These are phyloP conservation scores for Anaspis maculata DNA, from an alignment of 2,888 invertebrate species.

Conservation along the genomic window DNA sequence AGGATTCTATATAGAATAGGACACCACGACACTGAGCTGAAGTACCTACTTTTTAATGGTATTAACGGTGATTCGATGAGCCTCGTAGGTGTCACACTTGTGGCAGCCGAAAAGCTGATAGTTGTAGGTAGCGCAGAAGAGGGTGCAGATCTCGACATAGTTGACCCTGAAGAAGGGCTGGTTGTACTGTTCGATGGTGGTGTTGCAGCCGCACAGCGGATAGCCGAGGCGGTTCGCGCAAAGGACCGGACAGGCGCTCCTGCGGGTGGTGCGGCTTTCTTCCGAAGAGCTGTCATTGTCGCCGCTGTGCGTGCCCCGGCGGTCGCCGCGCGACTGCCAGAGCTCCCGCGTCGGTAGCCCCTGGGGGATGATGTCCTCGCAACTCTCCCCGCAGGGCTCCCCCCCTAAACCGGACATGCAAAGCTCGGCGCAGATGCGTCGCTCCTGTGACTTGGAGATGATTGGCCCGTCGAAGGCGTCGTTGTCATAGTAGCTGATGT, in stretches of 20 bases:
- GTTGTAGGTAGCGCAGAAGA: constrained; percentile 43
- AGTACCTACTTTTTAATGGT: no score
- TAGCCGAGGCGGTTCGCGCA: constrained; percentile 54
- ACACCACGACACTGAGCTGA: no score
- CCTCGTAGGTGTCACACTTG: constrained; percentile 43
- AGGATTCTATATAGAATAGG: no score
- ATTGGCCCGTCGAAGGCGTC: constrained; percentile 33
- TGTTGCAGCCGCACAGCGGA: constrained; percentile 47
- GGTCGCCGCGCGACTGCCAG: constrained; percentile 14
- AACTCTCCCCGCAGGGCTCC: constrained; percentile 45
- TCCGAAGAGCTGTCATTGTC: no score
- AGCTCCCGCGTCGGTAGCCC: constrained; percentile 33
- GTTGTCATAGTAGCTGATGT: constrained; percentile 28
- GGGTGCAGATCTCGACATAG: constrained; percentile 46
- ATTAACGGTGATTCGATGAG: background rate
- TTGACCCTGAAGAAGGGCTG: constrained; percentile 24
- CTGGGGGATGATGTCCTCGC: constrained; percentile 46
- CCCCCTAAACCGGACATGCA: constrained; percentile 47
- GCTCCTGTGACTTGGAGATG: constrained; percentile 29
- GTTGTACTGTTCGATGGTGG: constrained; percentile 11
- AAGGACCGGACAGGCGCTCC: constrained; percentile 50
- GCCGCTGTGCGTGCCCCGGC: no score
- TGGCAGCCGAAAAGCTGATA: constrained; percentile 37
- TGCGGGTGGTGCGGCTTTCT: constrained; percentile 35
- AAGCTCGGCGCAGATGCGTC: constrained; percentile 40